Evolutionary conservation across 2,888 invertebrate genomes (phyloP).

Genomic region (Allophyes oxyacanthae): DNA sequence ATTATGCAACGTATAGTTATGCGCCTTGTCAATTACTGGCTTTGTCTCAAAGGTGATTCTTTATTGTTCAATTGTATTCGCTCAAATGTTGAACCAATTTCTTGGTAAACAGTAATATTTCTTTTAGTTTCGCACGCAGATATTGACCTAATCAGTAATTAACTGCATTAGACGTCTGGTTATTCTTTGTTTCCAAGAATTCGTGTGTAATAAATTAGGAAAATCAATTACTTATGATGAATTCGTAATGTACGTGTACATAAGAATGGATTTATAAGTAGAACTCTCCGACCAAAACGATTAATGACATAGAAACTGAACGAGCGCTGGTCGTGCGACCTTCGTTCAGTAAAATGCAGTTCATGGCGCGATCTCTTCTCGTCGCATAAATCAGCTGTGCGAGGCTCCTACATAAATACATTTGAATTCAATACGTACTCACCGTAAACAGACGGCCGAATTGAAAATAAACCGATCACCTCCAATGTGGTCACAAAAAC

Average conservation of each 20-base stretch:
- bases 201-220: conserved; percentile 38
- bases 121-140: conserved; percentile 17
- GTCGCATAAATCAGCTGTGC: conserved; percentile 82
- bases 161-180: conserved; percentile 26
- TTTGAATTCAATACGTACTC: conserved; percentile 82
- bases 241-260: too few species aligned
- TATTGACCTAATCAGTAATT: conserved; percentile 35
- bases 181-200: conserved; percentile 25
- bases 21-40: conserved; percentile 1
- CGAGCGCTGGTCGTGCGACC: conserved; percentile 73
- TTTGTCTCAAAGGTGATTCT: conserved; percentile 1
- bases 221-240: conserved; percentile 19
- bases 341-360: conserved; percentile 79
- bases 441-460: conserved; percentile 84
- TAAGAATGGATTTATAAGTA: too few species aligned
- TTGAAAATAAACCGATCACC: conserved; percentile 82
- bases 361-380: conserved; percentile 76
- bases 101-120: conserved; percentile 16
- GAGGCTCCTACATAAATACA: conserved; percentile 75
- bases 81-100: conserved; percentile 12
- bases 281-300: conserved; percentile 23
- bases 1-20: conserved; percentile 13
- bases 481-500: conserved; percentile 84
- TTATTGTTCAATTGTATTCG: conserved; percentile 6
- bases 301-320: conserved; percentile 74